Evolutionary conservation across 1,140 invertebrate species (phyloP).

Genomic region (Acromyrmex heyeri): DNA sequence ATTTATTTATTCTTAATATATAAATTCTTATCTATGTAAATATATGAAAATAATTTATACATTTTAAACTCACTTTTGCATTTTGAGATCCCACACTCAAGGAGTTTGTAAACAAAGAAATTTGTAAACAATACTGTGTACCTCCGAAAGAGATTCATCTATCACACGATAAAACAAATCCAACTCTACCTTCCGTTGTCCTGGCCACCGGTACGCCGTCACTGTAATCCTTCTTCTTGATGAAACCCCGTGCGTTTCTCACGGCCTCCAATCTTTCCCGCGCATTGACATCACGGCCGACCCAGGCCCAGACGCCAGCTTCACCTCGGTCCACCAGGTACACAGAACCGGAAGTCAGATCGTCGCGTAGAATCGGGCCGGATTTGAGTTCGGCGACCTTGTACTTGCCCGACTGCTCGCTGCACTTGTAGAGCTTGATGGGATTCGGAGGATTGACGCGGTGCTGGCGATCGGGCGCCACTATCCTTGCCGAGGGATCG

Average conservation of each 20-base stretch:
- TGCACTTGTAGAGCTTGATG: constrained; percentile 91
- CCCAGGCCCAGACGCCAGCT: constrained; percentile 97
- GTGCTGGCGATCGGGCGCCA: constrained; percentile 87
- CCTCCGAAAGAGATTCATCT: background rate
- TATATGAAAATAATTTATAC: no score
- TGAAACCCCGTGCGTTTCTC: constrained; percentile 95
- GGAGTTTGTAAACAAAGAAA: background rate
- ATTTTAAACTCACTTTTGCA: no score
- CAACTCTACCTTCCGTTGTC: constrained; percentile 86
- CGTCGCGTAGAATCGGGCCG: constrained; percentile 92
- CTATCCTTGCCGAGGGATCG: constrained; percentile 89
- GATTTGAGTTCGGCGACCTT: constrained; percentile 95
- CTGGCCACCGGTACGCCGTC: constrained; percentile 92
- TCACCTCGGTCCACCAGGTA: constrained; percentile 95
- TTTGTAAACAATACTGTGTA: background rate
- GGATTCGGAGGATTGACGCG: constrained; percentile 82
- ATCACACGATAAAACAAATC: background rate
- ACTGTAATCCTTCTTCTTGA: constrained; percentile 95
- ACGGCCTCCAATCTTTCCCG: constrained; percentile 93
- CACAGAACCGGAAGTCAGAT: constrained; percentile 93
- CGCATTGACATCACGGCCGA: constrained; percentile 91
- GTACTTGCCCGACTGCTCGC: constrained; percentile 93
- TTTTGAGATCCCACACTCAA: no score
- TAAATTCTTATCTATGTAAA: no score
- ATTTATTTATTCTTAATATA: no score